Evolutionary conservation across 2,888 invertebrate species (phyloP).

Genomic region (Neoaliturus tenellus): DNA sequence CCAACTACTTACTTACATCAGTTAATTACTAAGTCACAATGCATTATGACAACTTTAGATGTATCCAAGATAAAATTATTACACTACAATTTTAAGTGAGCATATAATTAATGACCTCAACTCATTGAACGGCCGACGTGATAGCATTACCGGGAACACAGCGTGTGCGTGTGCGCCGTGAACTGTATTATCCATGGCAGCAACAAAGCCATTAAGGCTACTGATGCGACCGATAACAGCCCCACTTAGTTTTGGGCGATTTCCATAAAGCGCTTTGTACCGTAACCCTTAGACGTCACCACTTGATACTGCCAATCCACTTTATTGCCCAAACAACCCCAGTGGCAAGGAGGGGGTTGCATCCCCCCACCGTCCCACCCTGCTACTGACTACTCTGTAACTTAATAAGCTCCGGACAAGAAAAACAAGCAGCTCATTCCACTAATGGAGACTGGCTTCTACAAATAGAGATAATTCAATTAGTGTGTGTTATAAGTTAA

Average conservation of each 20-base stretch:
- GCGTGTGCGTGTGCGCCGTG: neutral
- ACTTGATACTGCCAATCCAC: conserved; percentile 57
- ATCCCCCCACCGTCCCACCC: neutral
- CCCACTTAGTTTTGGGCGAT: conserved; percentile 53
- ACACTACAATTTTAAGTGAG: no score
- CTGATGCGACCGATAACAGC: conserved; percentile 38
- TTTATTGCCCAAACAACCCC: conserved; percentile 53
- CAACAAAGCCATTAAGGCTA: conserved; percentile 20
- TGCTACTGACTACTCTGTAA: neutral
- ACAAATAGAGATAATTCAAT: conserved; percentile 44
- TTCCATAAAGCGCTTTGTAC: conserved; percentile 56
- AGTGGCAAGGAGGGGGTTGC: neutral
- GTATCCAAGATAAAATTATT: no score
- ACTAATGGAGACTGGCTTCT: conserved; percentile 43
- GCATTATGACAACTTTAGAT: no score
- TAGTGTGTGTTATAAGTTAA: conserved; percentile 31
- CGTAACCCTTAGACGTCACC: conserved; percentile 56
- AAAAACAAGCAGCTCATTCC: conserved; percentile 56
- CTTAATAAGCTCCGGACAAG: conserved; percentile 56
- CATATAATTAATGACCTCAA: no score
- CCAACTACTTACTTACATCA: no score
- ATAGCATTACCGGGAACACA: no score
- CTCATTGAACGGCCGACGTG: no score
- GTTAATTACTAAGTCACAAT: no score
- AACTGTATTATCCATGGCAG: neutral